A percentile compares a stretch with the other conserved stretches of the same genome.
Conservation (phyloP, 2,113 vertebrate genomes). For the Mobula hypostoma region DNA sequence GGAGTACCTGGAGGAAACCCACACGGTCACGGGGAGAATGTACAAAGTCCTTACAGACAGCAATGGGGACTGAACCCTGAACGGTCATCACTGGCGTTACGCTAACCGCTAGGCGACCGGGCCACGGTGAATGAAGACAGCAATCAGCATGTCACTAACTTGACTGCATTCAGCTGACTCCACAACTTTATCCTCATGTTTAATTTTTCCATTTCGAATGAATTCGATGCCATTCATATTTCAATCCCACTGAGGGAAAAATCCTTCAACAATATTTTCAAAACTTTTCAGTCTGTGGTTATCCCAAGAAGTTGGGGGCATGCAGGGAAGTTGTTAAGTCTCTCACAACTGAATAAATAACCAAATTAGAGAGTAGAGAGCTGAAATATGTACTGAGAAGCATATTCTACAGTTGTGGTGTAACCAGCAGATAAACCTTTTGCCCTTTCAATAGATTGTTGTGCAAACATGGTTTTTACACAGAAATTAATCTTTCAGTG, state of each 20-base stretch:
- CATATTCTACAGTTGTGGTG: background rate
- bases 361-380: slow-evolving; percentile 14
- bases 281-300: background rate
- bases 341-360: slow-evolving; percentile 22
- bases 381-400: background rate
- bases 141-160: background rate
- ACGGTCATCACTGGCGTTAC: no score
- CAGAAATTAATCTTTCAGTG: background rate
- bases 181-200: background rate
- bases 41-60: no score
- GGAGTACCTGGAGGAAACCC: no score
- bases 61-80: no score
- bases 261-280: background rate
- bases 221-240: background rate
- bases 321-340: background rate
- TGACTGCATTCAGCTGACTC: background rate
- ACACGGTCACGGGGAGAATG: no score
- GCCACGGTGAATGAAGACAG: background rate
- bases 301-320: background rate
- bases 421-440: background rate
- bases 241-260: background rate
- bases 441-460: background rate
- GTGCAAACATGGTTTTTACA: no score
- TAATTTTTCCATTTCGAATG: background rate
- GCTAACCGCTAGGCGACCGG: no score